phyloP scores from a whole-genome alignment of 2,888 invertebrate species.

The Melinaea menophilus region DNA sequence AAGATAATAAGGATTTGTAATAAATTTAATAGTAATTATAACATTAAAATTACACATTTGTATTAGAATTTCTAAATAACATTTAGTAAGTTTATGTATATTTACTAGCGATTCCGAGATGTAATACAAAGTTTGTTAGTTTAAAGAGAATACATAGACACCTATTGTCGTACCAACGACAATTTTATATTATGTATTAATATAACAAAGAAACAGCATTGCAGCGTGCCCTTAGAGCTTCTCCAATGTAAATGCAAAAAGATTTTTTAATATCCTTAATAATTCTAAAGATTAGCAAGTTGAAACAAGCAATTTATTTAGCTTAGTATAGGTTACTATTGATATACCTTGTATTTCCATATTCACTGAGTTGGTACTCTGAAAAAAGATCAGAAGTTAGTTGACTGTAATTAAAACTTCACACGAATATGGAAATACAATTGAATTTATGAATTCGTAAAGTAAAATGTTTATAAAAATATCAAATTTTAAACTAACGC shows the following conservation, averaged over 20 bases:
- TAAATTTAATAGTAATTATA: no score
- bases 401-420: slow-evolving; percentile 5
- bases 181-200: no score
- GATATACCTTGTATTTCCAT: slow-evolving; percentile 55
- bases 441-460: not conserved
- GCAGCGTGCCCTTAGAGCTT: no score
- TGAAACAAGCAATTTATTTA: not conserved
- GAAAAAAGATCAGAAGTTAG: slow-evolving; percentile 33
- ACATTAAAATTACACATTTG: no score
- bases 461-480: not conserved
- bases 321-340: not conserved
- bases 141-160: no score
- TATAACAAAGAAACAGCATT: no score
- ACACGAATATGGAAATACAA: slow-evolving; percentile 31
- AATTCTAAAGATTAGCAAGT: no score
- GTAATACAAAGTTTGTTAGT: no score
- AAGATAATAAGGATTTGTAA: not conserved
- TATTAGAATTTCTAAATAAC: not conserved
- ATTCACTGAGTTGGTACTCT: slow-evolving; percentile 46
- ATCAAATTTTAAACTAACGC: slow-evolving; percentile 14
- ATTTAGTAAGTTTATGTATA: slow-evolving; percentile 16
- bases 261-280: no score
- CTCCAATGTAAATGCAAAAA: no score
- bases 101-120: no score
- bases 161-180: no score